Evolutionary conservation across 2,888 invertebrate genomes (phyloP).

Genomic region (Lamellibrachia satsuma): DNA sequence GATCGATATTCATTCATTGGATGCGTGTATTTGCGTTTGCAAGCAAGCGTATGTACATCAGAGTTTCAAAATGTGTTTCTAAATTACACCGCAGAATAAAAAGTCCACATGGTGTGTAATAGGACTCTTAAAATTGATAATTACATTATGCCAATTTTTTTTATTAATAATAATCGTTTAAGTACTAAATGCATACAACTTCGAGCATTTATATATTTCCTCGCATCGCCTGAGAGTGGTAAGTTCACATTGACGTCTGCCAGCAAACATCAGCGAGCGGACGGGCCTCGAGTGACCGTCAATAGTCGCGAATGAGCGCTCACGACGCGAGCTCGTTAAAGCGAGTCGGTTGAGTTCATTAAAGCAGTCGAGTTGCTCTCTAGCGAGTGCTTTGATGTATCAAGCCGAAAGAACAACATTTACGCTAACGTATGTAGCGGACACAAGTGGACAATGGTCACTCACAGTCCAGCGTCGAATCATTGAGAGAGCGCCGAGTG

Average conservation of each 20-base stretch:
- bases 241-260: not conserved
- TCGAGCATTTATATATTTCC: not conserved
- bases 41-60: too few species aligned
- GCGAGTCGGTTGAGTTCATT: not conserved
- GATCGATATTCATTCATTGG: too few species aligned
- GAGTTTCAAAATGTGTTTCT: too few species aligned
- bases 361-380: not conserved
- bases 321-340: not conserved
- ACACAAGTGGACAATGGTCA: not conserved
- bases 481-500: not conserved
- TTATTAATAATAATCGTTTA: not conserved
- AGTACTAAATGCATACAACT: not conserved
- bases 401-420: not conserved
- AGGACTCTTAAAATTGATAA: not conserved
- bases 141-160: not conserved
- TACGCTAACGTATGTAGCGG: not conserved
- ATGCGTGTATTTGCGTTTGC: too few species aligned
- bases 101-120: too few species aligned
- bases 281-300: not conserved
- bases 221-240: not conserved
- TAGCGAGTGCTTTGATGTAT: not conserved
- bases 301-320: not conserved
- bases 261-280: not conserved
- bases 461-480: not conserved
- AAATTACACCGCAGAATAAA: too few species aligned